Percentiles rank a stretch among this genome's conserved stretches.
Conservation (phyloP, 2,113 vertebrate species). For the Solea senegalensis region DNA sequence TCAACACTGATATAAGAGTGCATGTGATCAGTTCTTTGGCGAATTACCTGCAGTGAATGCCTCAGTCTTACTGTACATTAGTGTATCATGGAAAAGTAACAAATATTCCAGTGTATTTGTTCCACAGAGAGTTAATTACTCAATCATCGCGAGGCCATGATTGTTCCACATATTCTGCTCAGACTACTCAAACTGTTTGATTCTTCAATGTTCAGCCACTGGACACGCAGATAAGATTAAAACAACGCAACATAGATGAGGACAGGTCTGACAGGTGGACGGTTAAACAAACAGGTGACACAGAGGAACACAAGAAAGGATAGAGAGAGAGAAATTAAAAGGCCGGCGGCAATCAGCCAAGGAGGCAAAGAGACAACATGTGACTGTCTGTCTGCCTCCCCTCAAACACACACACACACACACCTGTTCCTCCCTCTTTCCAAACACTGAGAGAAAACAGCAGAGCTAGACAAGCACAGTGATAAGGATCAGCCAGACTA, state of each 20-base stretch:
- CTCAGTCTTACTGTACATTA: background rate
- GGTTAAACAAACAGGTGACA: conserved; percentile 55
- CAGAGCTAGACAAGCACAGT: conserved; percentile 60
- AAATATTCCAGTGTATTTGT: no score
- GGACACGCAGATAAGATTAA: conserved; percentile 13
- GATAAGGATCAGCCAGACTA: conserved; percentile 71
- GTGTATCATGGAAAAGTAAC: no score
- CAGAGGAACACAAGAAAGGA: conserved; percentile 25
- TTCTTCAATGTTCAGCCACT: background rate
- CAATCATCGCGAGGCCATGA: background rate
- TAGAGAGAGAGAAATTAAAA: background rate
- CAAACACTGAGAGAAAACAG: conserved; percentile 59
- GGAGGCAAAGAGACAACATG: conserved; percentile 46
- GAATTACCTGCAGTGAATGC: background rate
- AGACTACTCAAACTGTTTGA: background rate
- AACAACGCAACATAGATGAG: conserved; percentile 18
- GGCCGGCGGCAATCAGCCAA: conserved; percentile 29
- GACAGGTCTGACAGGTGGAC: conserved; percentile 59
- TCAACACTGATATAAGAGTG: conserved; percentile 11
- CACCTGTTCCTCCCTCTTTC: conserved; percentile 63
- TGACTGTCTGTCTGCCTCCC: conserved; percentile 43
- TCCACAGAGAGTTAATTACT: no score
- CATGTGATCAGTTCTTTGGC: conserved; percentile 4
- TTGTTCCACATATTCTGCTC: background rate
- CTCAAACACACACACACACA: conserved; percentile 52